Base-by-base conservation (phyloP, 92 coral and sea anemone species). In the Paramuricea clavata region DNA sequence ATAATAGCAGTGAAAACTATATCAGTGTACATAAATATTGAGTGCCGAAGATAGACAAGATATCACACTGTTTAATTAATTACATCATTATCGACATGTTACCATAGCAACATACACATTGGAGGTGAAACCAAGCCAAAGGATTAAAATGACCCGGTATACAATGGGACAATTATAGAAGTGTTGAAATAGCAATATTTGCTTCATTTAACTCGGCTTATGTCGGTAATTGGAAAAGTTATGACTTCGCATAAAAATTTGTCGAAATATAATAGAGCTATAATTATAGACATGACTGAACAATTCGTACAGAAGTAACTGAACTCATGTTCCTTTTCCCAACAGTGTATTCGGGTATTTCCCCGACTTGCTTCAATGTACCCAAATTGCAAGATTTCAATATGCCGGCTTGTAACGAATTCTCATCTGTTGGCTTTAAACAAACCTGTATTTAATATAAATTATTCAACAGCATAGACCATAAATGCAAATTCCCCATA, bases 1-100 rank as follows among this genome's bases (percentile, higher is more conserved):
- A 79, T 39, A 79, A 61, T 61, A 79, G 72, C n/a, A 12, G 39
- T 79, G 49, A 41, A 59, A 60, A 57, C 52, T 35, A 42, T 21
- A 23, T 79, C 35, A 25, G 22, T 57, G 34, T 47, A 60, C 59
- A 23, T 34, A 64, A 7, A 35, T 36, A 39, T 49, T 56, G 23
- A 39, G 39, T 44, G 67, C 22, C 59, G 30, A 33, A 35, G 2
- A 60, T 34, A 31, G 69, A 54, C 61, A 79, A 59, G 33, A 56
- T 57, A 27, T 31, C 43, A 42, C 47, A 61, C 44, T 23, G 56
- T 61, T 67, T 34, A 79, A 79, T 79, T 39, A 59, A 78, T 31
- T 30, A 12, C 67, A 35, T 50, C 30, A 50, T 76, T 32, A 76
- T 50, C 41, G 57, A 49, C 33, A 23, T 0, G 84, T 61, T 27